phyloP scores from a whole-genome alignment of 1,140 invertebrate genomes.

The Camponotus vicinus region DNA sequence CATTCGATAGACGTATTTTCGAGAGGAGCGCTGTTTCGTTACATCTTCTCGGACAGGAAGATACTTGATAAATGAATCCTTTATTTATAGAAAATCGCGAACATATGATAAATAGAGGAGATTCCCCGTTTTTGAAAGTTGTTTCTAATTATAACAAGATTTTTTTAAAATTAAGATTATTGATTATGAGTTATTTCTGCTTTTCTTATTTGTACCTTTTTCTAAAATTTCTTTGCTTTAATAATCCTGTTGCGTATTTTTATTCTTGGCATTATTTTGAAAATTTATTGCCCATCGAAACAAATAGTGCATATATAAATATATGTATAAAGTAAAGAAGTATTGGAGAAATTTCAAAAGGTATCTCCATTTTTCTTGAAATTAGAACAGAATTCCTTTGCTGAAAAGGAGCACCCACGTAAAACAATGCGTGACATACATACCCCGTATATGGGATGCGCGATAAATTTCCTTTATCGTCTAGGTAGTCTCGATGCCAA shows the following conservation, averaged over 20 bases:
- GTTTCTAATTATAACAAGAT: not conserved
- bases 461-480: conserved; percentile 66
- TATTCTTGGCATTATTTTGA: too few relatives aligned
- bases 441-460: conserved; percentile 40
- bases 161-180: too few relatives aligned
- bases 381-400: not conserved
- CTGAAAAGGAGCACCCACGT: not conserved
- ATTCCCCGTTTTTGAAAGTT: not conserved
- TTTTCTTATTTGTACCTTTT: not conserved
- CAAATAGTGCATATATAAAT: too few relatives aligned
- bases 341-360: not conserved
- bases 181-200: too few relatives aligned
- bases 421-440: conserved; percentile 40
- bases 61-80: not conserved
- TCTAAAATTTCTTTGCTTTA: not conserved
- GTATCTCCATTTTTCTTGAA: too few relatives aligned
- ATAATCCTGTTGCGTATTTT: not conserved
- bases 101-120: not conserved
- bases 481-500: conserved; percentile 30
- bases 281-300: too few relatives aligned
- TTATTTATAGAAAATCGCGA: not conserved
- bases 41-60: not conserved
- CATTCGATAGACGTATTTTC: not conserved
- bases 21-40: not conserved
- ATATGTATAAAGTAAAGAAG: not conserved